These are phyloP conservation scores for Eretmochelys imbricata DNA, from an alignment of 2,113 vertebrate species.

Conservation along the genomic window DNA sequence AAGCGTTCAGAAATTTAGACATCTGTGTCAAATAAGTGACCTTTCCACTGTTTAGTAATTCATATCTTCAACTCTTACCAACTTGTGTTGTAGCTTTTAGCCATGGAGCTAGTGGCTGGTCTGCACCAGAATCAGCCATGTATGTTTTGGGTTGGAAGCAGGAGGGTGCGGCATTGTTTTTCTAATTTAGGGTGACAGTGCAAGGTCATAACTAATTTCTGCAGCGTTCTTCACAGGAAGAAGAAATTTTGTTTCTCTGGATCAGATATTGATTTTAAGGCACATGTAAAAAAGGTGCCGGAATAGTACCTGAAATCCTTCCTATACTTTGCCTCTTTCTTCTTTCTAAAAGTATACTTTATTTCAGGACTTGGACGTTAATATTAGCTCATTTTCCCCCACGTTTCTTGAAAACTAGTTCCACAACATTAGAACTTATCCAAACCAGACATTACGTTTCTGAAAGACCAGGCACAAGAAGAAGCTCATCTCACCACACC, in stretches of 20 bases:
- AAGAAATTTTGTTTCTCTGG: constrained; percentile 22
- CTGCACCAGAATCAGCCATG: background rate
- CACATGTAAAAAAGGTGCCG: constrained; percentile 1
- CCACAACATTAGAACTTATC: constrained; percentile 40
- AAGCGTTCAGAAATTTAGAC: background rate
- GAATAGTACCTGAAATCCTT: constrained; percentile 15
- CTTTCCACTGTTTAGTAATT: background rate
- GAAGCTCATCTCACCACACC: constrained; percentile 54
- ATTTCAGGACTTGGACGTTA: background rate
- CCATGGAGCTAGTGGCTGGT: background rate
- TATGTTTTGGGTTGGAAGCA: background rate
- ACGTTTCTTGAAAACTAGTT: constrained; percentile 36
- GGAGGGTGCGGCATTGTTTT: background rate
- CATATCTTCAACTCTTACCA: background rate
- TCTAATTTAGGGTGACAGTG: background rate
- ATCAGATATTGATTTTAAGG: constrained; percentile 37
- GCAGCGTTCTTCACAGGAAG: background rate
- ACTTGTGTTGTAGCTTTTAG: background rate
- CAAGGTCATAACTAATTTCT: constrained; percentile 30
- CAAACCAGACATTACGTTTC: constrained; percentile 41
- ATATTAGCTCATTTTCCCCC: constrained; percentile 9
- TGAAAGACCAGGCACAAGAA: constrained; percentile 49
- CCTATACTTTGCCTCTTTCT: constrained; percentile 31
- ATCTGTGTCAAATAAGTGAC: background rate
- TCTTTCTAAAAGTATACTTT: background rate